Conservation (phyloP, 2,113 vertebrate genomes). For the Isichthys henryi region DNA sequence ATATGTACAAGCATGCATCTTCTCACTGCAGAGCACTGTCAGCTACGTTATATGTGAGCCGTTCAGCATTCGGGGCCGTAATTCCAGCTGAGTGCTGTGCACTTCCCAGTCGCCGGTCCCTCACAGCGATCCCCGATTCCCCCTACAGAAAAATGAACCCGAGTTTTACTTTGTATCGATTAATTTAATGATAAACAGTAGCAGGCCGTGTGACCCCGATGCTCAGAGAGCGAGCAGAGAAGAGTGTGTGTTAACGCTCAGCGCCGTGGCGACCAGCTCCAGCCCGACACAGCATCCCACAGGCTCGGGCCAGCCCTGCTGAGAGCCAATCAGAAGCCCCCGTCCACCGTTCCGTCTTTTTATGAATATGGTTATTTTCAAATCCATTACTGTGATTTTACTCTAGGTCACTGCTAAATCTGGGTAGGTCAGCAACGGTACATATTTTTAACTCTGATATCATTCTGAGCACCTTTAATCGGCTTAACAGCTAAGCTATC, state of each 20-base stretch:
- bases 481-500: background rate
- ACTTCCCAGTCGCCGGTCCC: background rate
- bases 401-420: background rate
- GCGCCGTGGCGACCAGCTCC: background rate
- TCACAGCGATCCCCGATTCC: background rate
- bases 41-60: background rate
- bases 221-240: background rate
- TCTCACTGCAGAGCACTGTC: background rate
- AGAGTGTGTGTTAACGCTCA: background rate
- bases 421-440: background rate
- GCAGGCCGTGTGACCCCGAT: conserved; percentile 2
- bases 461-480: background rate
- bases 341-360: background rate
- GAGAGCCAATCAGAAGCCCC: too few species aligned
- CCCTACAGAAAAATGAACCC: background rate
- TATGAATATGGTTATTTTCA: background rate
- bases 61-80: background rate
- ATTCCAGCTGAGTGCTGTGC: background rate
- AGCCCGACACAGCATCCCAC: background rate
- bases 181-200: conserved; percentile 3
- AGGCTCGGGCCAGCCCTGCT: background rate
- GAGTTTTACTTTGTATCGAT: conserved; percentile 9
- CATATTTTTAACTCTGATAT: background rate
- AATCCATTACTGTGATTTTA: background rate
- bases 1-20: background rate